Evolutionary conservation across 2,888 invertebrate genomes (phyloP).

Genomic region (Drosophila maculinotata): DNA sequence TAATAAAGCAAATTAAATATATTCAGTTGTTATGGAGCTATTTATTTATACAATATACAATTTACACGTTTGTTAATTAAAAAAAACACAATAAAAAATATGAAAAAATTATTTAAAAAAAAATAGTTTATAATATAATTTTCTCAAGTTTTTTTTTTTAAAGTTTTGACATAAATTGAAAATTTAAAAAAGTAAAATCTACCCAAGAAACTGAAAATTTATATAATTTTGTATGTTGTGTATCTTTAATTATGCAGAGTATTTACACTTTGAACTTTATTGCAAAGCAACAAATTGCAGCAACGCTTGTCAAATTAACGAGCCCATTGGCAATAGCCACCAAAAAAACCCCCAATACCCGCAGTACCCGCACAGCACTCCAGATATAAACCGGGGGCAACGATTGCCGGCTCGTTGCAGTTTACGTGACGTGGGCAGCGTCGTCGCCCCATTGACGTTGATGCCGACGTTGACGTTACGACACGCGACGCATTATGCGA

Average conservation of each 20-base stretch:
- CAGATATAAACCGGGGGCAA: constrained; percentile 3
- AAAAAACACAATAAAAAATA: background rate
- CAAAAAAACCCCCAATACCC: no score
- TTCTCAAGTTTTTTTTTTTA: no score
- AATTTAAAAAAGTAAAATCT: constrained; percentile 6
- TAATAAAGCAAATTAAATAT: background rate
- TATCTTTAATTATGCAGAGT: constrained; percentile 9
- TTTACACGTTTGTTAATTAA: background rate
- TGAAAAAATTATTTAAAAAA: background rate
- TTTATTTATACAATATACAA: background rate
- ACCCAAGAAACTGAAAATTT: constrained; percentile 1
- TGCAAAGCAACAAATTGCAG: constrained; percentile 38
- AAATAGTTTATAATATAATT: background rate
- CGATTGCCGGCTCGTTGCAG: constrained; percentile 50
- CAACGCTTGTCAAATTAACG: constrained; percentile 39
- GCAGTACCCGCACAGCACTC: background rate
- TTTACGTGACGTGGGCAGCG: constrained; percentile 61
- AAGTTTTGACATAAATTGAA: no score
- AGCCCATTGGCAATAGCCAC: constrained; percentile 4
- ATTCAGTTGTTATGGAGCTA: background rate
- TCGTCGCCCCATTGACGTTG: constrained; percentile 25
- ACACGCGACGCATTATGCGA: constrained; percentile 75
- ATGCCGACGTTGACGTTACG: constrained; percentile 56
- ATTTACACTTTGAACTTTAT: constrained; percentile 22
- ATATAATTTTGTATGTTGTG: constrained; percentile 6